Conservation (phyloP, 2,888 invertebrate genomes). For the Andricus curvator region DNA sequence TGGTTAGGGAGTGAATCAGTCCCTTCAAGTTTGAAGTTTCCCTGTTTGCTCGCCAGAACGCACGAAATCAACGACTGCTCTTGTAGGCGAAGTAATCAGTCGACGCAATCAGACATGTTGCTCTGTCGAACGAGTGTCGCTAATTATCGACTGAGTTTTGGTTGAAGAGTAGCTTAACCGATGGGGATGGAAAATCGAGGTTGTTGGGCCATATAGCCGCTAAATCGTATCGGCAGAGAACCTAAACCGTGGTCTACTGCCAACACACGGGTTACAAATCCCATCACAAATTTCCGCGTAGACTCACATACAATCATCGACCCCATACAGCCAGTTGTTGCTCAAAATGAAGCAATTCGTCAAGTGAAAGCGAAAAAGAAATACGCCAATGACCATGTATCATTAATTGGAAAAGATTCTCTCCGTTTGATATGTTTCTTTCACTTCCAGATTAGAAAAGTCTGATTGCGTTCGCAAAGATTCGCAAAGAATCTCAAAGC, state of each 20-base stretch:
- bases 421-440: conserved; percentile 23
- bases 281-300: conserved; percentile 53
- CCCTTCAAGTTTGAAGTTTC: conserved; percentile 12
- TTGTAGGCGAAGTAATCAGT: conserved; percentile 69
- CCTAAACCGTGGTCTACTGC: conserved; percentile 45
- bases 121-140: conserved; percentile 71
- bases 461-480: conserved; percentile 3
- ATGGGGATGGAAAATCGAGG: conserved; percentile 53
- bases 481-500: background rate
- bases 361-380: conserved; percentile 63
- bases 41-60: background rate
- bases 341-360: conserved; percentile 64
- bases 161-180: conserved; percentile 53
- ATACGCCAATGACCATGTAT: conserved; percentile 62
- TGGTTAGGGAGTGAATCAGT: conserved; percentile 3
- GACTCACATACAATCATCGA: conserved; percentile 49
- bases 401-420: conserved; percentile 66
- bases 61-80: conserved; percentile 22
- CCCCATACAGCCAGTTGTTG: conserved; percentile 50
- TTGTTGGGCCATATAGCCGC: conserved; percentile 55
- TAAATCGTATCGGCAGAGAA: conserved; percentile 64
- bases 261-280: conserved; percentile 53
- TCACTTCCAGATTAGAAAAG: conserved; percentile 11
- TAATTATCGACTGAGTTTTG: conserved; percentile 68
- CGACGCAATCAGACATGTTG: conserved; percentile 61